Evolutionary conservation across 2,888 invertebrate genomes (phyloP).

Genomic region (Taphrorychus bicolor): DNA sequence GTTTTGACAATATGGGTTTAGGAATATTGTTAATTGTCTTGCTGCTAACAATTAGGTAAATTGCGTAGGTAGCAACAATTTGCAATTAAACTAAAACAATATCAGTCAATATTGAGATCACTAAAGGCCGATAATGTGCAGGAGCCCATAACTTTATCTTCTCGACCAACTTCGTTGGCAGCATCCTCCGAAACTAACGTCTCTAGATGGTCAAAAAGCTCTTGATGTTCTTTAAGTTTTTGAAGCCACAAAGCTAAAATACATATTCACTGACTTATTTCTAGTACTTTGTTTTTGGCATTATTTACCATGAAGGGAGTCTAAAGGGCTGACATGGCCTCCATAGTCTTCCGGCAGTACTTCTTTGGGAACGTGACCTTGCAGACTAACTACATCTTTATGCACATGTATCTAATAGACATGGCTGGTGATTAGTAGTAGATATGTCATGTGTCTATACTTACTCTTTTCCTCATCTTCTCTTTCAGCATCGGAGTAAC

Average conservation of each 20-base stretch:
- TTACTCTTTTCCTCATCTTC: constrained; percentile 59
- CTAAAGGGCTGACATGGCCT: constrained; percentile 58
- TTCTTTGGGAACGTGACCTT: constrained; percentile 43
- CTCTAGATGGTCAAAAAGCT: constrained; percentile 43
- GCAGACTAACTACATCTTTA: constrained; percentile 38
- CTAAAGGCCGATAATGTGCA: too few relatives aligned
- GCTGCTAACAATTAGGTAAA: too few relatives aligned
- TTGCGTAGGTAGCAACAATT: too few relatives aligned
- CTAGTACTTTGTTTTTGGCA: not conserved
- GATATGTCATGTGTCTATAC: constrained; percentile 12
- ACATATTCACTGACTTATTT: not conserved
- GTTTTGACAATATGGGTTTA: too few relatives aligned
- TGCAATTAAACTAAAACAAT: too few relatives aligned
- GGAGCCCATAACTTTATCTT: too few relatives aligned
- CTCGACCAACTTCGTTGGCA: too few relatives aligned
- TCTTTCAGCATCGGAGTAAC: constrained; percentile 59
- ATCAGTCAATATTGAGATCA: too few relatives aligned
- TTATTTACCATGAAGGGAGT: constrained; percentile 64
- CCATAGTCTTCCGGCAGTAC: constrained; percentile 49
- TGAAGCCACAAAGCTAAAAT: constrained; percentile 42
- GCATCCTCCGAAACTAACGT: not conserved
- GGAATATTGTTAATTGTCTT: too few relatives aligned
- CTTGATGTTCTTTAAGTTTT: constrained; percentile 42
- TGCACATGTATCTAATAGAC: constrained; percentile 45
- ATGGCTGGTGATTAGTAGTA: not conserved